Evolutionary conservation across 2,888 invertebrate species (phyloP), one percentile per base, ranked within the genome.

Genomic region (Temnothorax rugatulus): DNA sequence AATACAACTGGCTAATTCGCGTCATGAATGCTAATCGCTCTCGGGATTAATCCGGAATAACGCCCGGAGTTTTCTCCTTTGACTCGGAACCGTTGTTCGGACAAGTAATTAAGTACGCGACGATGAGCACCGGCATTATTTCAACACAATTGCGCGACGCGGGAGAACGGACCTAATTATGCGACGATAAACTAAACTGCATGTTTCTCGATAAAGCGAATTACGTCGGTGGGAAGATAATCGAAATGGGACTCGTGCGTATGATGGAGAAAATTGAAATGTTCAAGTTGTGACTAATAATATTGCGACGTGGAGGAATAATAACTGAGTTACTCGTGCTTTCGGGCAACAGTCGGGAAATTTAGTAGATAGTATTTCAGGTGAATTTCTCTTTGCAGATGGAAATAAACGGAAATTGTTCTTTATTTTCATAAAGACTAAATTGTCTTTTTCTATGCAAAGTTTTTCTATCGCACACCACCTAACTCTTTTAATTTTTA

Each of bases 1-100:
- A 71, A 71, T 71, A 64, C 63, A 83, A 41, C 84, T 47, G 59
- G 84, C 74, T 86, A 84, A 86, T 87, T 81, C 66, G 44, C 50
- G 25, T 54, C 50, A 34, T 68, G 73, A 77, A 81, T 73, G 79
- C 47, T 81, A 81, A 81, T 81, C 59, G 50, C 59, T 73, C 59
- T 73, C 50, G 47, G 18, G 38, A 81, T 73, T 81, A 81, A 81
- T 79, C 18, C 59, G 9, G 25, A 73, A 73, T 61, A 73, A 47
- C 38, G 47, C 44, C 13, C 18, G 11, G 13, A n/a, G 38, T 57
- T 59, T 59, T 15, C 47, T 57, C 29, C 47, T 79, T 79, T 47
- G 71, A 59, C 59, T 21, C 25, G 9, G 29, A 29, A 29, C 29
- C 15, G 57, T 59, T 73, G 21, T 79, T 25, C 25, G 38, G n/a